Base-by-base conservation (phyloP, 1,140 invertebrate species). In the Drosophila carrolli region DNA sequence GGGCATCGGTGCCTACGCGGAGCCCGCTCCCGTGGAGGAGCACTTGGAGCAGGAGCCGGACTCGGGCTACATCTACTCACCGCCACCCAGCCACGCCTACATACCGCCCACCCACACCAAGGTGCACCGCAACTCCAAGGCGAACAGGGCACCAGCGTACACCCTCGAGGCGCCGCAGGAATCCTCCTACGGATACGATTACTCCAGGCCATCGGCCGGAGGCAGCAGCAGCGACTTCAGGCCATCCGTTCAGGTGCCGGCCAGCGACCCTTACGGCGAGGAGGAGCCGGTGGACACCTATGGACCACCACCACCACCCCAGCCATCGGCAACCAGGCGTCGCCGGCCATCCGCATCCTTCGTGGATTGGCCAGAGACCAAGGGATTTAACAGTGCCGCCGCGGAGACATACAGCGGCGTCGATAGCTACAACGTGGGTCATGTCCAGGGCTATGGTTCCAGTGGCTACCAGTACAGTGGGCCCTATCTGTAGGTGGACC, bases 341-440 rank as follows among this genome's bases (percentile, higher is more conserved):
- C 76, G 54, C 29, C 75, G 62, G 1, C 71, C 74, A n/a, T 29
- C 60, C 2, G 40, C 16, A 2, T 35, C 29, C n/a, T 8, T 63
- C 1, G 56, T 67, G 10, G 71, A 74, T 14, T 89, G 78, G 78
- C 50, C 78, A 8, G 68, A 62, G 19, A 16, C 55, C 10, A 53
- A 41, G 8, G 67, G 57, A 0, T 78, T 58, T 14, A 75, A 61
- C 5, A 38, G 46, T 19, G 57, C 35, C 11, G 62, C 70, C 0
- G 16, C 75, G 8, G 81, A 91, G 9, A 89, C 81, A 4, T 91
- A 85, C 19, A 77, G 23, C 32, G 76, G 82, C 7, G 43, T 75
- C 41, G 84, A 91, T 48, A 91, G 89, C 61, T 91, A 91, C 48
- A 83, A 81, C 41, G 85, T 74, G 1, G 82, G 74, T 0, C 82